Evolutionary conservation across 1,140 invertebrate species (phyloP).

Genomic region (Dreissena rostriformis): DNA sequence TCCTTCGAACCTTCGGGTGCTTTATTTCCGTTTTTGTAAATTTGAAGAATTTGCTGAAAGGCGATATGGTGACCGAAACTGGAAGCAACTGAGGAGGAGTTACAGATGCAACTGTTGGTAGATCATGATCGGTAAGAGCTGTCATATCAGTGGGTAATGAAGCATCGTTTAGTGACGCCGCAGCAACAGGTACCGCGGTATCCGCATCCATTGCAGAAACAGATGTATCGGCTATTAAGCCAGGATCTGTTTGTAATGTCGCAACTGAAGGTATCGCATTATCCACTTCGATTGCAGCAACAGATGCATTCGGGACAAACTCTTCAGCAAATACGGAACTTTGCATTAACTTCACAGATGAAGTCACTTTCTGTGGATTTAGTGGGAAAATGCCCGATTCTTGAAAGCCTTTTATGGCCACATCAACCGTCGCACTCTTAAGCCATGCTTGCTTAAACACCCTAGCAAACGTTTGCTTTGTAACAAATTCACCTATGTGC

Average conservation of each 20-base stretch:
- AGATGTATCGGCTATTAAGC: too few species aligned
- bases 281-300: too few species aligned
- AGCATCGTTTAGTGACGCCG: too few species aligned
- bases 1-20: background rate
- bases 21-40: background rate
- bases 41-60: too few species aligned
- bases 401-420: conserved; percentile 19
- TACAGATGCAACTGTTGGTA: too few species aligned
- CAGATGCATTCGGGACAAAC: background rate
- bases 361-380: background rate
- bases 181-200: too few species aligned
- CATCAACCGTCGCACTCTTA: conserved; percentile 14
- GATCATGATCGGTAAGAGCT: too few species aligned
- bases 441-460: conserved; percentile 39
- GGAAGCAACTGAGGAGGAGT: too few species aligned
- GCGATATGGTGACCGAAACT: too few species aligned
- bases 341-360: conserved; percentile 12
- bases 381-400: background rate
- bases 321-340: conserved; percentile 10
- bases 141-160: too few species aligned
- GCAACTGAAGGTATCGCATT: background rate
- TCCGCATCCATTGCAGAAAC: too few species aligned
- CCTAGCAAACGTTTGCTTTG: conserved; percentile 27
- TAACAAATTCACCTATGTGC: conserved; percentile 28
- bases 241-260: background rate